Evolutionary conservation across 2,113 vertebrate genomes (phyloP).

Genomic region (Melanerpes formicivorus): DNA sequence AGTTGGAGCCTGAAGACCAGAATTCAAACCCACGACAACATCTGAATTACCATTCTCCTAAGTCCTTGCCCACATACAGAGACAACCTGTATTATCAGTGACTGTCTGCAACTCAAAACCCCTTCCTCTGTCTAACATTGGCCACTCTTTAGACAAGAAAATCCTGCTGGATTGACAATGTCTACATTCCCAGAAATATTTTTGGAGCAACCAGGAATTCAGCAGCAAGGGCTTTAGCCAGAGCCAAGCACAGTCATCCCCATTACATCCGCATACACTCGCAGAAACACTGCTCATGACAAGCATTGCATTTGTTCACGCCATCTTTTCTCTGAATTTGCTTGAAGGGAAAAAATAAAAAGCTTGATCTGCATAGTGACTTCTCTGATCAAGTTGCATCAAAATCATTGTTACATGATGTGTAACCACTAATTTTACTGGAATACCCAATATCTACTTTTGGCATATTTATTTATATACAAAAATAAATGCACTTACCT

Average conservation of each 20-base stretch:
- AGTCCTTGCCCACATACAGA: neutral
- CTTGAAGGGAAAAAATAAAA: slow-evolving; percentile 24
- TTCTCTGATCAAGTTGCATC: neutral
- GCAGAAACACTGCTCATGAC: slow-evolving; percentile 15
- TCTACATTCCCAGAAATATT: neutral
- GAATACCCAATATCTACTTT: neutral
- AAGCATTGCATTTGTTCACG: slow-evolving; percentile 27
- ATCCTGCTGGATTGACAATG: neutral
- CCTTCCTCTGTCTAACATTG: neutral
- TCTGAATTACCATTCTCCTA: neutral
- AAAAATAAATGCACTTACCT: neutral
- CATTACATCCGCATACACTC: neutral
- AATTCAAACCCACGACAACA: neutral
- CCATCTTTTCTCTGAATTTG: neutral
- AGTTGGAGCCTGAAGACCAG: neutral
- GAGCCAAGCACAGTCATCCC: neutral
- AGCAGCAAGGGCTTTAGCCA: neutral
- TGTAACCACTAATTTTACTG: neutral
- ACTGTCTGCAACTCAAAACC: neutral
- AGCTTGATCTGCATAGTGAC: slow-evolving; percentile 1
- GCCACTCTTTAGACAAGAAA: neutral
- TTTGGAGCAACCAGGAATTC: neutral
- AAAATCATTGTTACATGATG: neutral
- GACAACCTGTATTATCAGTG: neutral
- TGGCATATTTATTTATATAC: neutral